Evolutionary conservation across 2,113 vertebrate genomes (phyloP).

Genomic region (Dryoscopus gambensis): DNA sequence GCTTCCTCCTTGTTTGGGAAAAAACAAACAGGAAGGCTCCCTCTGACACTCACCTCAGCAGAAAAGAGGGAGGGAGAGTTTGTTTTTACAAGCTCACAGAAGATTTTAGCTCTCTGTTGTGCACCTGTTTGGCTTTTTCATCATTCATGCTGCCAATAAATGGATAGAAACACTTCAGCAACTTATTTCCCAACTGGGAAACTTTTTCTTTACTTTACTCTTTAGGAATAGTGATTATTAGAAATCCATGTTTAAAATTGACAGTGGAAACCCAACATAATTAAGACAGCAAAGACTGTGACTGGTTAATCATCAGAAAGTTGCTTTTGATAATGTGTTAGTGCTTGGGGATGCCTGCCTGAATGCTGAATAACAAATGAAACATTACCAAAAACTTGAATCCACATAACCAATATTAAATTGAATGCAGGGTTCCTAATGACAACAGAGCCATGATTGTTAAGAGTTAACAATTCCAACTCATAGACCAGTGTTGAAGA

Average conservation of each 20-base stretch:
- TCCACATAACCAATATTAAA: not conserved
- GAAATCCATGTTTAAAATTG: not conserved
- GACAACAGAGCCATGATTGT: not conserved
- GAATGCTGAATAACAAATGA: not conserved
- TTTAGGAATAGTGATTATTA: not conserved
- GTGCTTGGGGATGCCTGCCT: not conserved
- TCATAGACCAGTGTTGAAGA: not conserved
- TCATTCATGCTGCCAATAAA: not conserved
- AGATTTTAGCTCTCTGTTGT: not conserved
- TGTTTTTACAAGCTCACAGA: not conserved
- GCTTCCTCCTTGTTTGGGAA: constrained; percentile 47
- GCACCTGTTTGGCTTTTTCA: constrained; percentile 31
- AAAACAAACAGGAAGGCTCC: constrained; percentile 42
- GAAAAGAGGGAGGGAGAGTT: not conserved
- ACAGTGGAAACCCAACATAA: not conserved
- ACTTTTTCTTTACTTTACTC: not conserved
- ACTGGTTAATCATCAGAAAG: not conserved
- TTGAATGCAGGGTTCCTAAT: not conserved
- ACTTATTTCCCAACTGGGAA: not conserved
- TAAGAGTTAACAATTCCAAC: not conserved
- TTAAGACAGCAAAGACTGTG: not conserved
- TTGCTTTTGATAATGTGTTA: not conserved
- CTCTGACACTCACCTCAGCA: not conserved
- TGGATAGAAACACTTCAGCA: not conserved
- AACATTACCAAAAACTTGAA: not conserved